These are phyloP conservation scores for Nineta flava DNA, from an alignment of 2,888 invertebrate species.

Conservation along the genomic window DNA sequence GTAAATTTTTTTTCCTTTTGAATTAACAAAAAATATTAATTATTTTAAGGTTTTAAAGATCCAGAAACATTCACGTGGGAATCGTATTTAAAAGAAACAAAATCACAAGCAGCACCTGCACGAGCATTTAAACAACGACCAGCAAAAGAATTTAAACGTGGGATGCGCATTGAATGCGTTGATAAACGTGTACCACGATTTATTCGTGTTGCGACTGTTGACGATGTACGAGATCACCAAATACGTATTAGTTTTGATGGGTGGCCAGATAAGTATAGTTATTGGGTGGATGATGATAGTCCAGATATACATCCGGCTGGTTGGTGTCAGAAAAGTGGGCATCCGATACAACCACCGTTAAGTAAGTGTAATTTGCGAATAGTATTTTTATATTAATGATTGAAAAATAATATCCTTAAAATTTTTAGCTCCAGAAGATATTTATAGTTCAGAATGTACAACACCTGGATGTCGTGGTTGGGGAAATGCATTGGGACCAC, in stretches of 20 bases:
- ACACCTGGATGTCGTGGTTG: conserved; percentile 77
- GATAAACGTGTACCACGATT: conserved; percentile 68
- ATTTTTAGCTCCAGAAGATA: conserved; percentile 42
- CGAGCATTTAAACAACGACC: conserved; percentile 68
- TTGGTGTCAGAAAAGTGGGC: conserved; percentile 81
- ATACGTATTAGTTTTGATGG: conserved; percentile 75
- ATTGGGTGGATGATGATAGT: conserved; percentile 83
- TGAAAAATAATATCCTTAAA: conserved; percentile 6
- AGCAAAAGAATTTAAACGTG: conserved; percentile 61
- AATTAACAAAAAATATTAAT: neutral
- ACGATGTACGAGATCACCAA: conserved; percentile 57
- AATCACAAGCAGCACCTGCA: conserved; percentile 58
- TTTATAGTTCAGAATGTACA: conserved; percentile 53
- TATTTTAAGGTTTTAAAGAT: conserved; percentile 44
- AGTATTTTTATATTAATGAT: conserved; percentile 4
- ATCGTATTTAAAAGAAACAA: conserved; percentile 59
- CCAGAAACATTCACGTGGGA: conserved; percentile 70
- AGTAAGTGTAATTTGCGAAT: conserved; percentile 33
- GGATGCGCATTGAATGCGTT: conserved; percentile 80
- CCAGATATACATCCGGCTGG: conserved; percentile 82
- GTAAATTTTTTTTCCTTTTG: neutral
- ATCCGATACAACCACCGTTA: conserved; percentile 71
- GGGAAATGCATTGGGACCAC: conserved; percentile 72
- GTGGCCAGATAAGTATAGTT: conserved; percentile 70
- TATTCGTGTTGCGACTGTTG: conserved; percentile 72